phyloP scores from a whole-genome alignment of 2,797 vertebrate genomes.

The Alfaro cultratus region DNA sequence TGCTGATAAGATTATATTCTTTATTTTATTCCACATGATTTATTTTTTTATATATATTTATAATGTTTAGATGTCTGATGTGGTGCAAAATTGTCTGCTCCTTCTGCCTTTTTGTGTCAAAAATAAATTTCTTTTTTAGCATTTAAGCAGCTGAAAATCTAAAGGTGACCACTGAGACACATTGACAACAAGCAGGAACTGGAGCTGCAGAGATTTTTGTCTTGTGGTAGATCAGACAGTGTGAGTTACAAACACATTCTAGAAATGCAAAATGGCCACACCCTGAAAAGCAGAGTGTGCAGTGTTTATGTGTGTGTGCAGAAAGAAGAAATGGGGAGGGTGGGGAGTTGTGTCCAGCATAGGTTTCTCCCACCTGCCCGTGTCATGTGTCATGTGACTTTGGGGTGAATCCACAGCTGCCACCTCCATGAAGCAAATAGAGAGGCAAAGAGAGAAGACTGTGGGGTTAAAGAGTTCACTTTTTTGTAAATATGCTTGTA shows the following conservation, averaged over 20 bases:
- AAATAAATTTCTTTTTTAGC: not conserved
- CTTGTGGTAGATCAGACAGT: conserved; percentile 53
- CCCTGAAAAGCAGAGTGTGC: conserved; percentile 52
- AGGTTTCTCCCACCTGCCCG: conserved; percentile 77
- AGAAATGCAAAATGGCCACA: conserved; percentile 64
- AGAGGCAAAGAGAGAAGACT: conserved; percentile 45
- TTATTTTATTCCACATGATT: not conserved
- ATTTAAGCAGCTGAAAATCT: conserved; percentile 15
- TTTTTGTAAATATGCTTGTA: conserved; percentile 7
- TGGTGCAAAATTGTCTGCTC: not conserved
- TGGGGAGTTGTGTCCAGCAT: conserved; percentile 55
- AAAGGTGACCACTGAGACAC: not conserved
- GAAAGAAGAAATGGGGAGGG: conserved; percentile 49
- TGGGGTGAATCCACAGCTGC: conserved; percentile 76
- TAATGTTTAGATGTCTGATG: not conserved
- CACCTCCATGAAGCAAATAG: conserved; percentile 58
- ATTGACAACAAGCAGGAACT: conserved; percentile 24
- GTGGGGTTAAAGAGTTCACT: conserved; percentile 26
- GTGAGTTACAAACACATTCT: conserved; percentile 71
- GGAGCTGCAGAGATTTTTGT: conserved; percentile 32
- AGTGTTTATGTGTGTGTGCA: conserved; percentile 41
- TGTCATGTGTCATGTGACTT: conserved; percentile 68
- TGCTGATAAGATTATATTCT: not conserved
- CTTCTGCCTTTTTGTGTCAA: not conserved
- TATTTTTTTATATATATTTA: not conserved